Percentiles rank a stretch among this genome's conserved stretches.
These are phyloP conservation scores for Sturnira hondurensis DNA, from an alignment of 2,113 vertebrate genomes.

Conservation along the genomic window DNA sequence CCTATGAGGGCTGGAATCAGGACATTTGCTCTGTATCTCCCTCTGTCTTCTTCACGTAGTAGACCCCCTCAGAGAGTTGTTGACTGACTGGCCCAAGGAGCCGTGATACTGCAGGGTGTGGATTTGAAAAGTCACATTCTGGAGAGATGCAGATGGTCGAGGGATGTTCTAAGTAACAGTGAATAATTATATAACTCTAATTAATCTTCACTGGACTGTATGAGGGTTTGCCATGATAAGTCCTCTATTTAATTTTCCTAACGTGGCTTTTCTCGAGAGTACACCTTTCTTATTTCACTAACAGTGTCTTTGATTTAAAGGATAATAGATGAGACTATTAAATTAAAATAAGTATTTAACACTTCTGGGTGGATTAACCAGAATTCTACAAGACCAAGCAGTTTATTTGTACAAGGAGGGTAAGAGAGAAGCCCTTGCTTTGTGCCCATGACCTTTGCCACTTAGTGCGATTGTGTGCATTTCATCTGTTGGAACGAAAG, in stretches of 20 bases:
- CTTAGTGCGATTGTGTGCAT: not conserved
- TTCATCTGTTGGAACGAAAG: not conserved
- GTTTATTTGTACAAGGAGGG: not conserved
- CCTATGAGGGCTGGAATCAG: not conserved
- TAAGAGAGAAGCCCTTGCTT: not conserved
- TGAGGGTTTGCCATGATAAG: not conserved
- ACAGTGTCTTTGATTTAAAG: slow-evolving; percentile 45
- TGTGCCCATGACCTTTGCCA: not conserved
- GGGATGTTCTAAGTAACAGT: not conserved
- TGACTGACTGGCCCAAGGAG: not conserved
- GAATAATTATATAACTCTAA: not conserved
- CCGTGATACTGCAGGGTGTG: not conserved
- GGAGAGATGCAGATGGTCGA: not conserved
- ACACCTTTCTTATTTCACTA: slow-evolving; percentile 14
- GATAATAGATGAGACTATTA: slow-evolving; percentile 4
- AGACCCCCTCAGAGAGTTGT: not conserved
- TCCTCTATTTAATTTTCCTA: not conserved
- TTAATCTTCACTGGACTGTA: not conserved
- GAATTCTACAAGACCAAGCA: slow-evolving; percentile 9
- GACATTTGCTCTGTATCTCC: not conserved
- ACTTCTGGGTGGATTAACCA: slow-evolving; percentile 9
- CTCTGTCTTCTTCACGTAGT: not conserved
- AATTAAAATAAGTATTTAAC: slow-evolving; percentile 16
- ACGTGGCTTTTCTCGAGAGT: slow-evolving; percentile 24
- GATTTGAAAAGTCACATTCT: not conserved